These are phyloP conservation scores for Eufriesea mexicana DNA, from an alignment of 1,140 invertebrate species.

Conservation along the genomic window DNA sequence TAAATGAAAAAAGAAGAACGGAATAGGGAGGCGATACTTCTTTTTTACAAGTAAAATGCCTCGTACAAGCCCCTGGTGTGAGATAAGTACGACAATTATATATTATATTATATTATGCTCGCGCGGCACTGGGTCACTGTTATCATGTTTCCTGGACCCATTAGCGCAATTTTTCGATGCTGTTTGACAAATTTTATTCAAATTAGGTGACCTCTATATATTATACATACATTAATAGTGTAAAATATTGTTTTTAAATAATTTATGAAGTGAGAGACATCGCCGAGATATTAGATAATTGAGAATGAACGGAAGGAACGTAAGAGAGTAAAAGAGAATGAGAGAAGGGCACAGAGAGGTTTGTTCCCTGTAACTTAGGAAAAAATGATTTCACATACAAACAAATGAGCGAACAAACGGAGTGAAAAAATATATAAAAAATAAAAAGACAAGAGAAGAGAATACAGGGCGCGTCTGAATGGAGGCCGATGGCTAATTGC, in stretches of 20 bases:
- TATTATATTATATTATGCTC: slow-evolving; percentile 67
- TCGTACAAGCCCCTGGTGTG: slow-evolving; percentile 79
- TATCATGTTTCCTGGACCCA: slow-evolving; percentile 78
- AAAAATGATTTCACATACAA: slow-evolving; percentile 36
- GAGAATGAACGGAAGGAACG: slow-evolving; percentile 51
- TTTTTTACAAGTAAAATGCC: slow-evolving; percentile 73
- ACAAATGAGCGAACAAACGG: slow-evolving; percentile 43
- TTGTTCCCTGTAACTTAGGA: slow-evolving; percentile 46
- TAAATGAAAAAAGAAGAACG: slow-evolving; percentile 51
- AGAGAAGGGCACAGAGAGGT: slow-evolving; percentile 35
- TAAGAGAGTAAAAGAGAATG: slow-evolving; percentile 26
- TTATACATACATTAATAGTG: slow-evolving; percentile 78
- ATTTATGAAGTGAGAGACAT: slow-evolving; percentile 76
- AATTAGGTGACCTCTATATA: slow-evolving; percentile 73
- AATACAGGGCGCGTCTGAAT: slow-evolving; percentile 75
- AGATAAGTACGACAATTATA: slow-evolving; percentile 64
- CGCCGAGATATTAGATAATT: slow-evolving; percentile 78
- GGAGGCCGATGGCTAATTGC: slow-evolving; percentile 75
- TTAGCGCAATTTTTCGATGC: slow-evolving; percentile 71
- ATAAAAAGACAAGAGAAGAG: slow-evolving; percentile 68
- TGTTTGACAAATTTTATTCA: slow-evolving; percentile 74
- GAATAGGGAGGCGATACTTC: slow-evolving; percentile 59
- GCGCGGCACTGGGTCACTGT: slow-evolving; percentile 76
- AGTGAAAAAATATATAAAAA: slow-evolving; percentile 43
- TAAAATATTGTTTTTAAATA: slow-evolving; percentile 81